Conservation (phyloP, 2,797 vertebrate species). For the Cacajao melanocephalus region DNA sequence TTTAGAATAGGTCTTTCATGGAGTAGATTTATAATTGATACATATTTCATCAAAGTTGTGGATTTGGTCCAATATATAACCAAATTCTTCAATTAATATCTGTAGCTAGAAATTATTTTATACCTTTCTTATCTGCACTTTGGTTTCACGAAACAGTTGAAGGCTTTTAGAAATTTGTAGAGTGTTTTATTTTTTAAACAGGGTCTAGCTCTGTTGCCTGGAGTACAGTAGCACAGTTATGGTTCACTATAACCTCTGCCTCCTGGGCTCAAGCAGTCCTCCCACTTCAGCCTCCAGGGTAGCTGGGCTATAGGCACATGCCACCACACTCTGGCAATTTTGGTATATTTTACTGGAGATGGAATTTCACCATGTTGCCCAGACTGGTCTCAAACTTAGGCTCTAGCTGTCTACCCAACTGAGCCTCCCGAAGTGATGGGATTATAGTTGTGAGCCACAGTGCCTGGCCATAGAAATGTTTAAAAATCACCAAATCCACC, state of each 20-base stretch:
- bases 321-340: background rate
- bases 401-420: background rate
- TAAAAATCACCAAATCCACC: background rate
- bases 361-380: background rate
- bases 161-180: conserved; percentile 11
- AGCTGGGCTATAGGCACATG: background rate
- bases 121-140: background rate
- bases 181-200: background rate
- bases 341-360: background rate
- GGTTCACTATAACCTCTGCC: background rate
- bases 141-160: background rate
- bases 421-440: background rate
- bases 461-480: background rate
- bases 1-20: background rate
- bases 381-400: background rate
- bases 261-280: background rate
- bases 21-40: background rate
- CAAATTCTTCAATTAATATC: background rate
- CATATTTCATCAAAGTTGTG: conserved; percentile 21
- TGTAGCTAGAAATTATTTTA: background rate
- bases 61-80: background rate
- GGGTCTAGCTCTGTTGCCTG: background rate
- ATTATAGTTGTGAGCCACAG: background rate
- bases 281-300: background rate
- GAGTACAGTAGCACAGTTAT: background rate